Evolutionary conservation across 2,113 vertebrate species (phyloP).

Genomic region (Pygoscelis adeliae): DNA sequence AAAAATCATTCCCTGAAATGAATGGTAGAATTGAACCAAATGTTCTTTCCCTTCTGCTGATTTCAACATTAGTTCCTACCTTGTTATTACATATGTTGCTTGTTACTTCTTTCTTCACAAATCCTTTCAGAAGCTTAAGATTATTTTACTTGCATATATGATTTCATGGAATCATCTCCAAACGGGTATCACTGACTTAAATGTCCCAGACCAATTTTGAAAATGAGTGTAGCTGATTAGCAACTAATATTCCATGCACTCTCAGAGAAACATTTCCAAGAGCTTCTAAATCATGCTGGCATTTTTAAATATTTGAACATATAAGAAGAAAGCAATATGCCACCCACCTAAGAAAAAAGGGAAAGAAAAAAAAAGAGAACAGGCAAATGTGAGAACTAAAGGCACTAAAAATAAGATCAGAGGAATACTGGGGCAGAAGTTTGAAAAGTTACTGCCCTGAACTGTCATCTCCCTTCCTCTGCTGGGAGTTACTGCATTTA

Average conservation of each 20-base stretch:
- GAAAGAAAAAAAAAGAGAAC: not conserved
- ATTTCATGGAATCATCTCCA: not conserved
- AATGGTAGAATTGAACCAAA: not conserved
- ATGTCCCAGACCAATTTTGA: not conserved
- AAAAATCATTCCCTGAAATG: not conserved
- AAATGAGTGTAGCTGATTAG: not conserved
- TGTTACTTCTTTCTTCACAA: not conserved
- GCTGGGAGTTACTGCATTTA: not conserved
- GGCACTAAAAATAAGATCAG: constrained; percentile 15
- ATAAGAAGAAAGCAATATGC: not conserved
- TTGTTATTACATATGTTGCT: not conserved
- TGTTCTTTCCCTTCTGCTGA: not conserved
- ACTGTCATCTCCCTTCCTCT: constrained; percentile 9
- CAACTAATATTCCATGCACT: not conserved
- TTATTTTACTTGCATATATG: not conserved
- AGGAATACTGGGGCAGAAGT: not conserved
- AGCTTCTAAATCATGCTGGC: not conserved
- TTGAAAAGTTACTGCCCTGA: not conserved
- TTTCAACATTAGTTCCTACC: not conserved
- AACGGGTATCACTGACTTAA: not conserved
- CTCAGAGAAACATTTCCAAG: not conserved
- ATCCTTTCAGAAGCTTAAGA: not conserved
- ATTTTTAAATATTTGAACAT: not conserved
- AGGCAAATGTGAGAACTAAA: not conserved
- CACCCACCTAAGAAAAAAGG: not conserved